Evolutionary conservation across 2,888 invertebrate species (phyloP), one percentile per base, ranked within the genome.

Genomic region (Clostera curtula): DNA sequence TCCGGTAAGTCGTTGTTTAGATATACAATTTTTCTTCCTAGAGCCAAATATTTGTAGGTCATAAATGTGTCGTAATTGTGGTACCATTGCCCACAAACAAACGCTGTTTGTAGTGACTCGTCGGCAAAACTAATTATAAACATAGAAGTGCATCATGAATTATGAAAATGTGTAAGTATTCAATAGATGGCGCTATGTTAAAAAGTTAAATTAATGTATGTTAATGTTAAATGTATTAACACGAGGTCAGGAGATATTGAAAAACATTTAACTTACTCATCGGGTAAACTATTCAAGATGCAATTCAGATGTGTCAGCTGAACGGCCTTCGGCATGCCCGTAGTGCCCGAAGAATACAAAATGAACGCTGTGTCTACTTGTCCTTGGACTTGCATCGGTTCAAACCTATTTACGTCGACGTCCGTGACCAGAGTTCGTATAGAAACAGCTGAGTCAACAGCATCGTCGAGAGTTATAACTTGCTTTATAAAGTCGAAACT

Each of bases 321-420:
- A 1, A 90, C 89, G 15, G 88, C 89, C 65, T 90, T 90, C 1
- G 90, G 88, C 48, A 89, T 62, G 1, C 91, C 91, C 8, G 87
- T 87, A 0, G 91, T 91, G 22, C 91, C 91, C 29, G 90, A 90
- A 16, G 90, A 91, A 62, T 87, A 89, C 33, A 90, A 76, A 49
- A 90, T 72, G 11, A 64, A 47, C 1, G 67, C 70, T 2, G 52
- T 50, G 39, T 74, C 73, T 12, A 36, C 54, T 28, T 68, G 63
- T 30, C 72, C 74, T 27, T 57, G 86, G n/a, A 89, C 72, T 9
- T 65, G 45, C 25, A 57, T 46, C 15, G 87, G 86, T 25, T 80
- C 65, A 43, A 70, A 74, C 24, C 49, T 54, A 32, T 60, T 29
- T 32, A 61, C 34, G 51, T 71, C 56, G 33, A 55, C 40, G 30